phyloP scores from a whole-genome alignment of 2,888 invertebrate genomes.

The Endomychus coccineus region DNA sequence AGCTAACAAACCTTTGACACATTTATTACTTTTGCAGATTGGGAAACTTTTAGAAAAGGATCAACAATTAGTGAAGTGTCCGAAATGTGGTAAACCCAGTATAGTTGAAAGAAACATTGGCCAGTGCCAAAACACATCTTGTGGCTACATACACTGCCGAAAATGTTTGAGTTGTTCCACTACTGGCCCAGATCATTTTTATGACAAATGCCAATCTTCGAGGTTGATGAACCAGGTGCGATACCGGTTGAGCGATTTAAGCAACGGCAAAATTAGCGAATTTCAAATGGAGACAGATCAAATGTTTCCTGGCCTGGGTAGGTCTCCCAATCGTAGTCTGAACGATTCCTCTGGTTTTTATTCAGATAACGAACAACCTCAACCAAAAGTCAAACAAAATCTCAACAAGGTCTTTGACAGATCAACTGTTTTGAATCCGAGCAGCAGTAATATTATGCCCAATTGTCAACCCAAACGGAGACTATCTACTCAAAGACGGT shows the following conservation, averaged over 20 bases:
- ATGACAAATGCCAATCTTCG: slow-evolving; percentile 25
- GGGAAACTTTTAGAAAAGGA: slow-evolving; percentile 26
- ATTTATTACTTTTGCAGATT: slow-evolving; percentile 27
- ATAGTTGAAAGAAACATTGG: slow-evolving; percentile 36
- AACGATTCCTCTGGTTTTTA: slow-evolving; percentile 25
- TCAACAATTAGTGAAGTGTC: slow-evolving; percentile 36
- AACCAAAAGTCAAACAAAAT: slow-evolving; percentile 26
- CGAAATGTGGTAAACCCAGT: slow-evolving; percentile 31
- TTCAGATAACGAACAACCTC: slow-evolving; percentile 27
- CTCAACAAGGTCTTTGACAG: too few species aligned
- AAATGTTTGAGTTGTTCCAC: slow-evolving; percentile 35
- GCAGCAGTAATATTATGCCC: too few species aligned
- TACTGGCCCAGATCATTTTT: slow-evolving; percentile 35
- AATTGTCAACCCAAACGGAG: too few species aligned
- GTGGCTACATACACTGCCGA: slow-evolving; percentile 38
- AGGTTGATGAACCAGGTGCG: slow-evolving; percentile 4
- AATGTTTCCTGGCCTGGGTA: slow-evolving; percentile 8
- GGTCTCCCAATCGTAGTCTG: slow-evolving; percentile 15
- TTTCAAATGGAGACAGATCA: slow-evolving; percentile 12
- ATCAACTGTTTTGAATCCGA: background rate
- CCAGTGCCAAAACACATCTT: slow-evolving; percentile 34
- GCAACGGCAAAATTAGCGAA: slow-evolving; percentile 21
- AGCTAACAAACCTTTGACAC: too few species aligned
- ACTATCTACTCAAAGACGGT: too few species aligned
- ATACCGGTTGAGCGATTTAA: slow-evolving; percentile 20